Base-by-base conservation (phyloP, 2,888 invertebrate species). In the Hyalella azteca region DNA sequence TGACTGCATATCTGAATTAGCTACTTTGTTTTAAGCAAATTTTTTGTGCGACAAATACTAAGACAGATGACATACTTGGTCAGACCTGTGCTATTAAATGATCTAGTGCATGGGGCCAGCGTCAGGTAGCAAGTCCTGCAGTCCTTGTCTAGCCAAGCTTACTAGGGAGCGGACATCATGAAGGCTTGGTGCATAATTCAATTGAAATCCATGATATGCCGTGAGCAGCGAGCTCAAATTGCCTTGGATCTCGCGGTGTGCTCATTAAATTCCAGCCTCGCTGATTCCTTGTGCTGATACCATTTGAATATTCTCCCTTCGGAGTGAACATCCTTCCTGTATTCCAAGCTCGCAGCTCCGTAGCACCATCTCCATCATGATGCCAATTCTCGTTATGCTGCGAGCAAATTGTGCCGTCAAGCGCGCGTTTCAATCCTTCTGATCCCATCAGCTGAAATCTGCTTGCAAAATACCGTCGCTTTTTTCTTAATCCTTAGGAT, bases 371-470 rank as follows among this genome's bases (percentile, higher is more conserved):
- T 29, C 36, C 66, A 66, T 66, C 66, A n/a, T 36, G 36, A 32
- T 32, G 66, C 66, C 66, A 36, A 66, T 66, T 36, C 66, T 66
- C 66, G 66, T 66, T 66, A 66, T 66, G 36, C 19, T 66, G 66
- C 36, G 39, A 66, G 36, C 36, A 66, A 66, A 66, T 66, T 66
- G 66, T 66, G 66, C 36, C 66, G 66, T 66, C 36, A 36, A 66
- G 66, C 66, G 66, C 36, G 66, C 36, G 66, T 66, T 66, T 66
- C 66, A 66, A 66, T 66, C 66, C 66, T 66, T 66, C 36, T 66
- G 66, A 66, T 66, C 66, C 66, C 66, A 66, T 66, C 66, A 66
- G 66, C 66, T n/a, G 32, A 66, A 66, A 66, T 66, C 66, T 66
- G 66, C 66, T 66, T n/a, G 66, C 66, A 36, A 66, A 36, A 66